Base-by-base conservation (phyloP, 30 jellyfish, hydroid and myxozoan genomes). In the Mastigias papua region DNA sequence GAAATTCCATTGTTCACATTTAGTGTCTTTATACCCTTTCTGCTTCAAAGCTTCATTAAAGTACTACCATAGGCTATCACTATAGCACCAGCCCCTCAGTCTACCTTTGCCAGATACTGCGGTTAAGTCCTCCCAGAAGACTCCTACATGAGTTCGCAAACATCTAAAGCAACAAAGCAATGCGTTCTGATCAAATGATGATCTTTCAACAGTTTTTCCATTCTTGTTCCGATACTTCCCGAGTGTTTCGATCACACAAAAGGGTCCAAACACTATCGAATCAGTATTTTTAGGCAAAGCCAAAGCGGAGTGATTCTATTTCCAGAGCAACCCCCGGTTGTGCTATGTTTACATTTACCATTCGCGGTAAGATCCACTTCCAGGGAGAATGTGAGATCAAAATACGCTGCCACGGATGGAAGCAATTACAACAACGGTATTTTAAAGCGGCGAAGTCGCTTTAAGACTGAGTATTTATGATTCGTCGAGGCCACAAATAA, bases 281-380 rank as follows among this genome's bases (percentile, higher is more conserved):
- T n/a, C n/a, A n/a, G n/a, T n/a, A n/a, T 58, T 58, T 58, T 8
- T 58, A 8, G 74, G 74, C 74, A 63, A 63, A 63, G 32, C 10
- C 3, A 27, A 27, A 21, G 5, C 42, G 35, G 2, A 2, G 69
- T 3, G 61, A 13, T 31, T 3, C 62, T 34, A 30, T 22, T 37
- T 9, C 34, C 1, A 25, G 90, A 26, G 48, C 8, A 19, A 79
- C 90, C 90, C 90, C 90, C 90, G 90, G 90, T 16, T 61, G 28
- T 6, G 19, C 13, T n/a, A 22, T 79, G 81, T 79, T 79, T 79
- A 79, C 90, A 79, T 65, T 79, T 79, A 73, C 90, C 73, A 32
- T 64, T 35, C 90, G 75, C 82, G 90, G 90, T 64, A 79, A 79
- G 79, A 79, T 50, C 78, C 69, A 35, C 75, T 48, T 34, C 73